Evolutionary conservation across 2,797 vertebrate species (phyloP), one percentile per base, ranked within the genome.

Genomic region (Diglossa cyanea): DNA sequence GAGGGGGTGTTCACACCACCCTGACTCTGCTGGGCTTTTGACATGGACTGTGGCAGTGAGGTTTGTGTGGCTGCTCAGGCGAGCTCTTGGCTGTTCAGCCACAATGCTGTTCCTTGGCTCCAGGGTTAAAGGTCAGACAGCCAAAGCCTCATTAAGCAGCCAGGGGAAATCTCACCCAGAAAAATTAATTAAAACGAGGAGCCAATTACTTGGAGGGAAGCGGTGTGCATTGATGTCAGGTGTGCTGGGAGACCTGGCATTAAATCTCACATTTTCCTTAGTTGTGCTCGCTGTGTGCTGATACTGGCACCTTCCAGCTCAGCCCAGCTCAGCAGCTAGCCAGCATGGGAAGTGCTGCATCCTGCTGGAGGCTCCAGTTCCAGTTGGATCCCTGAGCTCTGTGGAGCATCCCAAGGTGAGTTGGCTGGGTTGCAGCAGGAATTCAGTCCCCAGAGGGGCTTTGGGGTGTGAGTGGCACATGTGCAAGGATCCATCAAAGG

Each of bases 401-500:
- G 17, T 9, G 24, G 61, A 61, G 45, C 42, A 68, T 75, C 39
- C 31, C 14, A 8, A 30, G 25, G 16, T 4, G 7, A 2, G 1
- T 12, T 71, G 50, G 25, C 30, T 75, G 54, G 3, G 9, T 4
- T 8, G 16, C 71, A 72, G 37, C 50, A 42, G 26, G 50, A 45
- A 23, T 31, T 9, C 13, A 4, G 54, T 40, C 11, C 5, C 28
- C 17, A 14, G 26, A 0, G 55, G 47, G 19, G 20, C 44, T 61
- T 61, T 24, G n/a, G 31, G 2, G 2, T 5, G 14, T 45, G 20
- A 28, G 8, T 31, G 53, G 12, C 18, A 7, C 1, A 1, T 7
- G 0, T 13, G 1, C 45, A 17, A 25, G 44, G 1, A 21, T 53
- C 33, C 0, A 3, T 7, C 6, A 28, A n/a, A 26, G 60, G 8